A percentile compares a stretch with the other conserved stretches of the same genome.
phyloP scores from a whole-genome alignment of 2,797 vertebrate species.

The Masticophis lateralis region DNA sequence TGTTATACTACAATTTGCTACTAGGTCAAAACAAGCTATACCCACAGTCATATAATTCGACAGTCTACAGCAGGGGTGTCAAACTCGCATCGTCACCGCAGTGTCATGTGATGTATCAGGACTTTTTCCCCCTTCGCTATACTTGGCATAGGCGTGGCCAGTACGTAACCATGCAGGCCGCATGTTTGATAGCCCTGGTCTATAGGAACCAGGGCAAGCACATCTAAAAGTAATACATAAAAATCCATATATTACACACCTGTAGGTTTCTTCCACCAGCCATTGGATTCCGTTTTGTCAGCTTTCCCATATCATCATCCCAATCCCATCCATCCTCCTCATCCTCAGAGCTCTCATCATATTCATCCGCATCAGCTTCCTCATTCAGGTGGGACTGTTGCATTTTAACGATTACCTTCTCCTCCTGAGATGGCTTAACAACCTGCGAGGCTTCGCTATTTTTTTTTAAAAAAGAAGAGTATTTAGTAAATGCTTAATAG shows the following conservation, averaged over 20 bases:
- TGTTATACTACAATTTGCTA: background rate
- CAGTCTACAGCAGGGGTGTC: background rate
- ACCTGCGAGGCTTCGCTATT: constrained; percentile 55
- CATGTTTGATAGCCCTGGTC: no score
- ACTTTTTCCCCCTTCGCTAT: no score
- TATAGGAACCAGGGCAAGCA: background rate
- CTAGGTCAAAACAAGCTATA: background rate
- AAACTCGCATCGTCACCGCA: no score
- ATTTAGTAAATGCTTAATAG: background rate
- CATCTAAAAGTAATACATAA: background rate
- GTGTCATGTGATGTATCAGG: no score
- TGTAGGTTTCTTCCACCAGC: constrained; percentile 73
- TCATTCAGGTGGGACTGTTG: constrained; percentile 5
- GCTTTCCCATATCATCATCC: constrained; percentile 71
- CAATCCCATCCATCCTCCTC: constrained; percentile 82
- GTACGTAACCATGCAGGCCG: accelerated
- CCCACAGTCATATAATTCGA: background rate
- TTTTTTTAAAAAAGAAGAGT: constrained; percentile 31
- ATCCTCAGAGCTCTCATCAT: constrained; percentile 57
- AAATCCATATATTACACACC: constrained; percentile 51
- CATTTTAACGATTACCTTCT: constrained; percentile 25
- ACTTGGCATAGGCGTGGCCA: no score
- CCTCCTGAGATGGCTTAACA: constrained; percentile 1
- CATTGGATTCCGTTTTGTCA: constrained; percentile 71
- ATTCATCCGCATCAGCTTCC: constrained; percentile 51